These are phyloP conservation scores for Leucoma salicis DNA, from an alignment of 2,888 invertebrate species.

Conservation along the genomic window DNA sequence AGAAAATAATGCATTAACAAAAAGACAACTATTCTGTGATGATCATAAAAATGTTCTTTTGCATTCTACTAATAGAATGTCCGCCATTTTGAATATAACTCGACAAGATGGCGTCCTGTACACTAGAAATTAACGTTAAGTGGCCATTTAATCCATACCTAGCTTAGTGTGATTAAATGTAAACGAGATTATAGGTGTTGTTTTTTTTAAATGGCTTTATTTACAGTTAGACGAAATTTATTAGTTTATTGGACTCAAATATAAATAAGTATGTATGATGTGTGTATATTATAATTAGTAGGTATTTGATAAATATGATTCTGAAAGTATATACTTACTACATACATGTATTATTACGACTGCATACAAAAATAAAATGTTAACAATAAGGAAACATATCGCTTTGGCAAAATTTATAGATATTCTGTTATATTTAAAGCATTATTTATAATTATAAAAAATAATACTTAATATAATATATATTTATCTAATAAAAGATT, in stretches of 20 bases:
- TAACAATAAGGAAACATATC: constrained; percentile 80
- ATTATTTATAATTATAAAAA: constrained; percentile 52
- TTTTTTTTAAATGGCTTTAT: constrained; percentile 77
- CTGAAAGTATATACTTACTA: constrained; percentile 47
- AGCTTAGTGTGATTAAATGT: constrained; percentile 74
- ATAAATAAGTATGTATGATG: constrained; percentile 56
- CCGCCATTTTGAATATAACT: constrained; percentile 53
- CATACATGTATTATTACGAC: constrained; percentile 51
- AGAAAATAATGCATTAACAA: constrained; percentile 40
- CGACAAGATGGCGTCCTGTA: constrained; percentile 53
- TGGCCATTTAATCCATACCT: constrained; percentile 59
- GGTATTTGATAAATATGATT: constrained; percentile 76
- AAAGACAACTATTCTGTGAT: constrained; percentile 65
- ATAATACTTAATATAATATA: constrained; percentile 5
- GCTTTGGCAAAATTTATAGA: constrained; percentile 65
- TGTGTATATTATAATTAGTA: constrained; percentile 75
- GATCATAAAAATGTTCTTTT: constrained; percentile 51
- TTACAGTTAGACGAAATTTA: constrained; percentile 72
- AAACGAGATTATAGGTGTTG: constrained; percentile 72
- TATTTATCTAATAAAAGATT: constrained; percentile 23
- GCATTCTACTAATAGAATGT: constrained; percentile 49
- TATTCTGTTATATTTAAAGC: constrained; percentile 45
- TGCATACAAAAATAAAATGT: constrained; percentile 67
- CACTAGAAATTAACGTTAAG: constrained; percentile 52
- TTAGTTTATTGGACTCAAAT: constrained; percentile 65